Evolutionary conservation across 1,140 invertebrate genomes (phyloP), one percentile per base, ranked within the genome.

Genomic region (Listronotus bonariensis): DNA sequence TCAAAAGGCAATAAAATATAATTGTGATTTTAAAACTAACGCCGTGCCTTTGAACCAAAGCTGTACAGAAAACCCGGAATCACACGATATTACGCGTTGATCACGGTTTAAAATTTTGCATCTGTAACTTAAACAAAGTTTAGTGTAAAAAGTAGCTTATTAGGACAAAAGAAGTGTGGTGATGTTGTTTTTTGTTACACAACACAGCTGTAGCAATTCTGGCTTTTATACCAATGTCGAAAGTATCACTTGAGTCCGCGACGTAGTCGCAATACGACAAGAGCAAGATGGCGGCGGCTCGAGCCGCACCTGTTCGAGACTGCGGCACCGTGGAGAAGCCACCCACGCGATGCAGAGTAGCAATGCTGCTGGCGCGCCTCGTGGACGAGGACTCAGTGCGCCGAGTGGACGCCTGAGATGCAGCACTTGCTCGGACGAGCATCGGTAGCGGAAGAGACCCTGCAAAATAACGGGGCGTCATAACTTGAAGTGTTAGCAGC

Each of bases 271-370:
- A 89, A 83, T 88, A 91, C 83, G 90, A 92, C 84, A 92, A 91
- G 83, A 92, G 88, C 88, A 92, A 90, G 87, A 92, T 91, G 88
- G 90, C 90, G 80, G 90, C 90, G 81, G 89, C 86, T 80, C 90
- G 88, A 80, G 90, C 90, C 85, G 90, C 90, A 90, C 90, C 90
- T 92, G 89, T 89, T 82, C 90, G 86, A 71, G 89, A 90, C 68
- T 88, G 85, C 69, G 88, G 86, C 72, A 89, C 87, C 51, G 87
- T 74, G 38, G 88, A 84, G 69, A 53, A 80, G 17, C 61, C 55
- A 76, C 58, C 84, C 72, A 43, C 81, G 77, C 67, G 79, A 45
- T 72, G 72, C 45, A 74, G 71, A 53, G 76, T 79, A 70, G 83
- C 83, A 9, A 59, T 15, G 65, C 85, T 85, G 72, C 87, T 86